These are phyloP conservation scores for Agrochola macilenta DNA, from an alignment of 2,888 invertebrate genomes.

Conservation along the genomic window DNA sequence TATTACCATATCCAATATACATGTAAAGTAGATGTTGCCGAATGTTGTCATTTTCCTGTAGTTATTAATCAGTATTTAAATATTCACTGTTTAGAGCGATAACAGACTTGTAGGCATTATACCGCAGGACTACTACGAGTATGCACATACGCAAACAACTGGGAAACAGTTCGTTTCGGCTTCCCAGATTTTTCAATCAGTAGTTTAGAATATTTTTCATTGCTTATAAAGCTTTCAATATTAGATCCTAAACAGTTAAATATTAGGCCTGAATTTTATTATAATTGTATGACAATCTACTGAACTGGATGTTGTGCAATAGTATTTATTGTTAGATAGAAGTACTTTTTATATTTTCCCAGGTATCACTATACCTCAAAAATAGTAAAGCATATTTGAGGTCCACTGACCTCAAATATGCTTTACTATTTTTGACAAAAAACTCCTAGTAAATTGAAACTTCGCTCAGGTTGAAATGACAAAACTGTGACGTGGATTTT, in stretches of 20 bases:
- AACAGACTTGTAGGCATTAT: background rate
- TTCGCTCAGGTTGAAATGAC: no score
- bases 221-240: background rate
- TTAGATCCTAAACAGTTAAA: background rate
- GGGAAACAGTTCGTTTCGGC: background rate
- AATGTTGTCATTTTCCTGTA: background rate
- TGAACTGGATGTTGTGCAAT: background rate
- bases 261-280: background rate
- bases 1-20: background rate
- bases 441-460: background rate
- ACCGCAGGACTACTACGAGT: background rate
- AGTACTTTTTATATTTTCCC: background rate
- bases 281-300: background rate
- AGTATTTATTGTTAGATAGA: background rate
- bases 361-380: no score
- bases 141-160: background rate
- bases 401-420: no score
- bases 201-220: background rate
- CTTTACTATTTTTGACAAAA: background rate
- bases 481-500: background rate
- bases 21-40: background rate
- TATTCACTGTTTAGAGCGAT: constrained; percentile 1
- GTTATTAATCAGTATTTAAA: constrained; percentile 9
- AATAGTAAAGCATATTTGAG: no score
- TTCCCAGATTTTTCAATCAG: background rate